Conservation (phyloP, 2,113 vertebrate species). For the Notechis scutatus region DNA sequence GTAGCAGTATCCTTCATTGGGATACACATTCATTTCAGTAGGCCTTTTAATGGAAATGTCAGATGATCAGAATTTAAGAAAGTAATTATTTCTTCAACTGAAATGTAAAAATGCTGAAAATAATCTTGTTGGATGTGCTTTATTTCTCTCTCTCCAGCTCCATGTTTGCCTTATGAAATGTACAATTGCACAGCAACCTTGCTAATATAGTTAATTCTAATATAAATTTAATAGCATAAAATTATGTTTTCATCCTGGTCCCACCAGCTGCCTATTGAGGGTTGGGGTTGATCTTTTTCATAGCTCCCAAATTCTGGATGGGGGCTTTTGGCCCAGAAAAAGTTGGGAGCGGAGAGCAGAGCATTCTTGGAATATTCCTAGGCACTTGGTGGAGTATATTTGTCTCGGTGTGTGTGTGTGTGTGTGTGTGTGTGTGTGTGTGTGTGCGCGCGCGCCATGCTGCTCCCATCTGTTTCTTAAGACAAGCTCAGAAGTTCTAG, state of each 20-base stretch:
- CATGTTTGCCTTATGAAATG: background rate
- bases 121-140: background rate
- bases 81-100: background rate
- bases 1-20: background rate
- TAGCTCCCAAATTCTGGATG: too few relatives aligned
- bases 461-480: background rate
- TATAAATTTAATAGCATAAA: background rate
- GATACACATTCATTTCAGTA: background rate
- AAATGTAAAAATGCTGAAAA: background rate
- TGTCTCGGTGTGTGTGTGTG: too few relatives aligned
- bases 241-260: background rate
- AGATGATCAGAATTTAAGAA: background rate
- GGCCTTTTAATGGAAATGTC: background rate
- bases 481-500: background rate
- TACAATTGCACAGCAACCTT: background rate
- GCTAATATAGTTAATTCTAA: background rate
- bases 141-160: background rate
- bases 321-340: background rate
- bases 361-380: background rate
- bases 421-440: too few relatives aligned
- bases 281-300: too few relatives aligned
- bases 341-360: background rate
- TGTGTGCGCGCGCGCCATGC: too few relatives aligned
- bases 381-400: too few relatives aligned
- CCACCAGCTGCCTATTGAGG: background rate